Evolutionary conservation across 2,888 invertebrate species (phyloP).

Genomic region (Eupeodes latifasciatus): DNA sequence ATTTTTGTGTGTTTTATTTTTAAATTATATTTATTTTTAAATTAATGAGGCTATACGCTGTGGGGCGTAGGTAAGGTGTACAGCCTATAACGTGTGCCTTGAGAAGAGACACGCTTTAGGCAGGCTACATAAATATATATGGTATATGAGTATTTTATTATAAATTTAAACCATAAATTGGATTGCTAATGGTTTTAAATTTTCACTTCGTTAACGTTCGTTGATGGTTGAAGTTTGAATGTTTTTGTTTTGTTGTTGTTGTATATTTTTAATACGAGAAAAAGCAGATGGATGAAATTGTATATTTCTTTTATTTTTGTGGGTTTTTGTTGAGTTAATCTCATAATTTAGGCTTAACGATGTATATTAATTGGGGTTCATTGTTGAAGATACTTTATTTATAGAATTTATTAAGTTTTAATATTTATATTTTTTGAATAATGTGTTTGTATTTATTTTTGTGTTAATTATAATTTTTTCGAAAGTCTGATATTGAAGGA

Average conservation of each 20-base stretch:
- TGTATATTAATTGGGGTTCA: slow-evolving; percentile 9
- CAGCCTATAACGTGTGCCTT: background rate
- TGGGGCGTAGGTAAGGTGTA: no score
- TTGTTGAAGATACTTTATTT: slow-evolving; percentile 8
- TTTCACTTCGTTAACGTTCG: slow-evolving; percentile 32
- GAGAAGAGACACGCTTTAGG: no score
- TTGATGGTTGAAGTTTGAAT: background rate
- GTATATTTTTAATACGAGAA: background rate
- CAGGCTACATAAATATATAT: no score
- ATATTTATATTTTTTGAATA: background rate
- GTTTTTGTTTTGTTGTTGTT: background rate
- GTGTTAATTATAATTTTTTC: background rate
- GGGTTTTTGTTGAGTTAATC: background rate
- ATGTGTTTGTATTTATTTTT: background rate
- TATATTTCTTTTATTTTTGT: background rate
- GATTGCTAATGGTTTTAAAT: slow-evolving; percentile 20
- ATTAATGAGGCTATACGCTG: slow-evolving; percentile 8
- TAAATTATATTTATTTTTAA: slow-evolving; percentile 20
- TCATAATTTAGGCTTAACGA: background rate
- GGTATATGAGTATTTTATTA: background rate
- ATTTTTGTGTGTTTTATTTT: background rate
- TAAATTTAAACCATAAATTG: slow-evolving; percentile 1
- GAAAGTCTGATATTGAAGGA: no score
- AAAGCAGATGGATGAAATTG: background rate
- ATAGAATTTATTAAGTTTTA: background rate